These are phyloP conservation scores for Cuculus canorus DNA, from an alignment of 2,797 vertebrate species.

Conservation along the genomic window DNA sequence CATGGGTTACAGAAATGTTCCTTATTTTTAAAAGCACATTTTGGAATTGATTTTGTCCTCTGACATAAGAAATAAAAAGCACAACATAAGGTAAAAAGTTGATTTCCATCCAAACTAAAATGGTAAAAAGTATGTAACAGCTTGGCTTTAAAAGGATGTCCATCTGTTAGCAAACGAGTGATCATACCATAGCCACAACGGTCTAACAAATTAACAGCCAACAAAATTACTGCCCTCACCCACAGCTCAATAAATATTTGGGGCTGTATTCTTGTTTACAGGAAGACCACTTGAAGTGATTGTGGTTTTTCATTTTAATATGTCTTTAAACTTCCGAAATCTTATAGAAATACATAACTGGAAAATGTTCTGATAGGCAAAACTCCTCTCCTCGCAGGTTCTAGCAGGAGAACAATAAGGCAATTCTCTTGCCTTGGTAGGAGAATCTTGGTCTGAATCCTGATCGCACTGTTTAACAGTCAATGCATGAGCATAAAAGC, in stretches of 20 bases:
- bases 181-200: not conserved
- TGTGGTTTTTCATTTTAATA: not conserved
- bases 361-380: not conserved
- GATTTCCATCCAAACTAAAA: conserved; percentile 22
- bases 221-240: not conserved
- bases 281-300: not conserved
- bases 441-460: not conserved
- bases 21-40: not conserved
- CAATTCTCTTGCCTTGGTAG: not conserved
- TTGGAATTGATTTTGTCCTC: conserved; percentile 1
- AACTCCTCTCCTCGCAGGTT: not conserved
- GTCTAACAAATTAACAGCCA: conserved; percentile 9
- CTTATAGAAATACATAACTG: not conserved
- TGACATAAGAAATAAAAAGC: conserved; percentile 11
- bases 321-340: not conserved
- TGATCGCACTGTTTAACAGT: not conserved
- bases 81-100: not conserved
- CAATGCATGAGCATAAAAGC: not conserved
- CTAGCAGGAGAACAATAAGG: not conserved
- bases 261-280: not conserved
- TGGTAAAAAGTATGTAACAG: conserved; percentile 14
- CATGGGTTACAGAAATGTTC: not conserved
- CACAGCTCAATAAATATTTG: not conserved
- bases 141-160: conserved; percentile 26
- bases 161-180: conserved; percentile 29